Evolutionary conservation across 1,140 invertebrate genomes (phyloP).

Genomic region (Diabrotica virgifera): DNA sequence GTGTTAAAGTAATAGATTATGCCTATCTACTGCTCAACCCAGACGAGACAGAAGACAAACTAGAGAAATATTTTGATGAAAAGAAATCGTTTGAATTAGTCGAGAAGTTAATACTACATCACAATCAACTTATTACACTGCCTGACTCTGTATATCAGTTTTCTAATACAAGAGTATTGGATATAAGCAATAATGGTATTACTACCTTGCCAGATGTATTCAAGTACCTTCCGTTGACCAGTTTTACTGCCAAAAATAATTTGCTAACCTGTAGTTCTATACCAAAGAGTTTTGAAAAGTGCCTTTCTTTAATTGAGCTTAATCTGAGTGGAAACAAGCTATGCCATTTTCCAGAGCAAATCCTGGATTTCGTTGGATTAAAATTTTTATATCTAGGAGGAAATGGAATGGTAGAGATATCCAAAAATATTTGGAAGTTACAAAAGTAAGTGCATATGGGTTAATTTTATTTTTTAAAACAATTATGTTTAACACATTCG

Average conservation of each 20-base stretch:
- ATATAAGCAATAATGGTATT: conserved; percentile 86
- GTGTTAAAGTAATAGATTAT: conserved; percentile 67
- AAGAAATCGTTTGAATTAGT: conserved; percentile 58
- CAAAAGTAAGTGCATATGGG: conserved; percentile 57
- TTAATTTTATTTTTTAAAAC: no score
- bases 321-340: conserved; percentile 92
- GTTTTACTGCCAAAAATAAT: conserved; percentile 87
- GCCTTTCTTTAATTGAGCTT: conserved; percentile 66
- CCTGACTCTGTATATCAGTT: conserved; percentile 50
- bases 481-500: no score
- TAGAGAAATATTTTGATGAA: conserved; percentile 53
- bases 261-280: conserved; percentile 73
- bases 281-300: conserved; percentile 74
- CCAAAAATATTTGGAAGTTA: conserved; percentile 77
- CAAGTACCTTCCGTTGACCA: conserved; percentile 67
- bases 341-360: conserved; percentile 78
- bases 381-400: conserved; percentile 87
- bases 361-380: conserved; percentile 73
- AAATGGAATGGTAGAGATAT: conserved; percentile 79
- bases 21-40: conserved; percentile 64
- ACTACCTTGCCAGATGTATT: conserved; percentile 72
- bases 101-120: conserved; percentile 68
- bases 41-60: conserved; percentile 56
- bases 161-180: conserved; percentile 68
- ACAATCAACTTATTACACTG: conserved; percentile 60